These are phyloP conservation scores for Xanthorhoe spadicearia DNA, from an alignment of 2,888 invertebrate species.

Conservation along the genomic window DNA sequence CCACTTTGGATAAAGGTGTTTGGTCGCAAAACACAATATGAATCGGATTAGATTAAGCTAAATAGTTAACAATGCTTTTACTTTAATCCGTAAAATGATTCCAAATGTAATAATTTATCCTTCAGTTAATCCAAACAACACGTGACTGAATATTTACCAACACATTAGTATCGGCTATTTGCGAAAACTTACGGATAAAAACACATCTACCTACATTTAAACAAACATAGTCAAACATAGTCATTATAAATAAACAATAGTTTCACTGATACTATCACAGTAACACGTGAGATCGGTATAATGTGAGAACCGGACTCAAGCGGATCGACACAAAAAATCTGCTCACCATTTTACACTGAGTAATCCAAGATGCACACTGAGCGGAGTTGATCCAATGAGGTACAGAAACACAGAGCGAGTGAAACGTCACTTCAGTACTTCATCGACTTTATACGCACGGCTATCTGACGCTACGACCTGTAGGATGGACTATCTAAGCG, in stretches of 20 bases:
- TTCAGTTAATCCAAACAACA: neutral
- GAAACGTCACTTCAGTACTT: conserved; percentile 44
- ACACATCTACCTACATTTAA: conserved; percentile 16
- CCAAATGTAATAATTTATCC: too few species aligned
- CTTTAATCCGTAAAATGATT: too few species aligned
- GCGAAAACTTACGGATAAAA: conserved; percentile 14
- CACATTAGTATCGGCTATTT: conserved; percentile 5
- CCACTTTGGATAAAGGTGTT: too few species aligned
- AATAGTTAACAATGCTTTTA: too few species aligned
- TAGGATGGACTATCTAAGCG: conserved; percentile 46
- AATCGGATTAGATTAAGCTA: too few species aligned
- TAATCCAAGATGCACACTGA: neutral
- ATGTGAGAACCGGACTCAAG: conserved; percentile 18
- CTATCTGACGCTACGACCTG: conserved; percentile 48
- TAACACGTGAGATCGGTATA: conserved; percentile 22
- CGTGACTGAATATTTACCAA: neutral
- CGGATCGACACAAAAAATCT: conserved; percentile 22
- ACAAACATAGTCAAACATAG: neutral
- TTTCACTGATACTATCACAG: conserved; percentile 2
- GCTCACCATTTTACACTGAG: conserved; percentile 39
- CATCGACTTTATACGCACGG: conserved; percentile 62
- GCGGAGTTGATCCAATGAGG: conserved; percentile 32
- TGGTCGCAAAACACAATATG: too few species aligned
- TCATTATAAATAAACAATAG: conserved; percentile 27
- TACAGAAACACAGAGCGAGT: conserved; percentile 54